Evolutionary conservation across 2,888 invertebrate genomes (phyloP), one percentile per base, ranked within the genome.

Genomic region (Stenoptilia bipunctidactyla): DNA sequence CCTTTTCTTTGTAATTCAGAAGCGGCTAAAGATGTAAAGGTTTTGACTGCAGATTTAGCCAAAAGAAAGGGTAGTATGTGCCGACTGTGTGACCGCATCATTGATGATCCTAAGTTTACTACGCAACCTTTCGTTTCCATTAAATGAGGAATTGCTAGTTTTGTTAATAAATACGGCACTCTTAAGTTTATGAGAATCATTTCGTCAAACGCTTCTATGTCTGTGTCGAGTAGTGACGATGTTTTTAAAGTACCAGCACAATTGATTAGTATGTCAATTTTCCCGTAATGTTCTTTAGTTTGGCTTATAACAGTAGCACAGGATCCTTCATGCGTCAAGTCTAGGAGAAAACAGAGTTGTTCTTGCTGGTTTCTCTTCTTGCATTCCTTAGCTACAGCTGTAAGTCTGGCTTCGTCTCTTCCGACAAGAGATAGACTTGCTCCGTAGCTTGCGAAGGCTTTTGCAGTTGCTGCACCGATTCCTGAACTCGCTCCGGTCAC

Each of bases 401-500:
- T 20, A 0, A 68, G 53, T 48, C 58, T 53, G 0, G 44, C 38
- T 45, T 63, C 61, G 38, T 67, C 47, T 46, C 65, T 51, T 15
- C 65, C 70, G 0, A 66, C 51, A 1, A 68, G 37, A 1, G 61
- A 53, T 0, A 69, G 40, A 25, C 47, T 55, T 0, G 69, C 68
- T 36, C 61, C 61, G 9, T 53, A 56, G 2, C 40, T 42, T 1
- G 67, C 60, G 15, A 66, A 61, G 1, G 49, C 45, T 41, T 53
- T 47, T 0, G 69, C 67, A 1, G 62, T 54, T 37, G 57, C 66
- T 2, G 69, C 69, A 2, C 69, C 66, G 13, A 70, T 64, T 0
- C 66, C 69, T 0, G 66, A 67, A 45, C 69, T 69, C 0, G 68
- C 67, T 0, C 69, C 68, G 3, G 69, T 69, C 36, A 69, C 50